Evolutionary conservation across 2,888 invertebrate species (phyloP).

Genomic region (Alloscopus bannaensis): DNA sequence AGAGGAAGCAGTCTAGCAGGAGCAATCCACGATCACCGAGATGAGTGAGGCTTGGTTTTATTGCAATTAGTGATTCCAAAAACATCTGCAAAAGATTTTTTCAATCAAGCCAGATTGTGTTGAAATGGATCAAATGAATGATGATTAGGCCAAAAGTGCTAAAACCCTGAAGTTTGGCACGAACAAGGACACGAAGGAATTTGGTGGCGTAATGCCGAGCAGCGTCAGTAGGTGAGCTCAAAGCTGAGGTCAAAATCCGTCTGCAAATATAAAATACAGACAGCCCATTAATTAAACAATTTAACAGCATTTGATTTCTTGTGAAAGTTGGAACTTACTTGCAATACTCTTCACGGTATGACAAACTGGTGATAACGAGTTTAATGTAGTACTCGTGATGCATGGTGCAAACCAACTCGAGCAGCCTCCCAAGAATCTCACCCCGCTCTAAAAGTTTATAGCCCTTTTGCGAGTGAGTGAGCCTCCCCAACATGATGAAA

Average conservation of each 20-base stretch:
- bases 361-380: conserved; percentile 92
- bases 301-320: background rate
- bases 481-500: conserved; percentile 93
- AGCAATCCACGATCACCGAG: conserved; percentile 88
- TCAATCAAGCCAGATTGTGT: conserved; percentile 59
- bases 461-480: conserved; percentile 77
- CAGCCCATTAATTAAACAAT: conserved; percentile 7
- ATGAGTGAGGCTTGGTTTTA: conserved; percentile 81
- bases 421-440: conserved; percentile 75
- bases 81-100: too few species aligned
- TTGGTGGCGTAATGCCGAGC: conserved; percentile 91
- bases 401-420: conserved; percentile 77
- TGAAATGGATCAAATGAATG: background rate
- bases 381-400: conserved; percentile 96
- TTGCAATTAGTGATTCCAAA: conserved; percentile 85
- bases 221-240: conserved; percentile 78
- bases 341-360: conserved; percentile 81
- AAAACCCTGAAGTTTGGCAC: conserved; percentile 84
- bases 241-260: conserved; percentile 78
- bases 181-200: conserved; percentile 89
- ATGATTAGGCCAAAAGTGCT: conserved; percentile 59
- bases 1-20: conserved; percentile 85
- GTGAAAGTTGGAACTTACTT: conserved; percentile 52
- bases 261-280: conserved; percentile 74
- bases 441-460: conserved; percentile 87